Percentiles rank a stretch among this genome's conserved stretches.
phyloP scores from a whole-genome alignment of 2,888 invertebrate genomes.

The Chymomyza procnemis region DNA sequence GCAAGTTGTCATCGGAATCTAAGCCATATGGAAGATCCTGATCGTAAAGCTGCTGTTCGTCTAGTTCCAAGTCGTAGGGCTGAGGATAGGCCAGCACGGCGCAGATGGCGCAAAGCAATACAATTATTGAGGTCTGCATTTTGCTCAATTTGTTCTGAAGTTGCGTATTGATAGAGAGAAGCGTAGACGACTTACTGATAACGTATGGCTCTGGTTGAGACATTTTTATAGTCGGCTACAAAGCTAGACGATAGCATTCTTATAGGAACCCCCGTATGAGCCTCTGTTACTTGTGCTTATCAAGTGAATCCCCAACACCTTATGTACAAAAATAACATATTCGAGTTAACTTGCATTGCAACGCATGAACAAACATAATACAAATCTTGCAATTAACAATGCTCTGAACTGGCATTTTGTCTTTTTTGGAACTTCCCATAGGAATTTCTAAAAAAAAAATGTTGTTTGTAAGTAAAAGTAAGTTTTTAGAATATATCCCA shows the following conservation, averaged over 20 bases:
- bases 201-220: too few species aligned
- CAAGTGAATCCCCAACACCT: slow-evolving; percentile 19
- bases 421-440: too few species aligned
- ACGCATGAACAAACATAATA: too few species aligned
- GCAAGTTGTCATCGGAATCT: neutral
- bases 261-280: neutral
- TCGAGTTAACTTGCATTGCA: too few species aligned
- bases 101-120: slow-evolving; percentile 7
- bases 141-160: slow-evolving; percentile 12
- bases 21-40: neutral
- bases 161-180: slow-evolving; percentile 1
- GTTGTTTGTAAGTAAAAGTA: too few species aligned
- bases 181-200: slow-evolving; percentile 11
- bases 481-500: too few species aligned
- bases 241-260: neutral
- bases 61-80: neutral
- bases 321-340: too few species aligned
- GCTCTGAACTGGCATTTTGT: too few species aligned
- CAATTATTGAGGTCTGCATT: slow-evolving; percentile 6
- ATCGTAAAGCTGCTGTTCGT: neutral
- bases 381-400: too few species aligned
- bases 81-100: slow-evolving; percentile 24
- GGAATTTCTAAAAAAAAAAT: too few species aligned
- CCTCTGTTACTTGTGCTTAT: slow-evolving; percentile 10
- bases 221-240: slow-evolving; percentile 35